A percentile compares a stretch with the other conserved stretches of the same genome.
Evolutionary conservation across 2,113 vertebrate genomes (phyloP).

Genomic region (Geococcyx californianus): DNA sequence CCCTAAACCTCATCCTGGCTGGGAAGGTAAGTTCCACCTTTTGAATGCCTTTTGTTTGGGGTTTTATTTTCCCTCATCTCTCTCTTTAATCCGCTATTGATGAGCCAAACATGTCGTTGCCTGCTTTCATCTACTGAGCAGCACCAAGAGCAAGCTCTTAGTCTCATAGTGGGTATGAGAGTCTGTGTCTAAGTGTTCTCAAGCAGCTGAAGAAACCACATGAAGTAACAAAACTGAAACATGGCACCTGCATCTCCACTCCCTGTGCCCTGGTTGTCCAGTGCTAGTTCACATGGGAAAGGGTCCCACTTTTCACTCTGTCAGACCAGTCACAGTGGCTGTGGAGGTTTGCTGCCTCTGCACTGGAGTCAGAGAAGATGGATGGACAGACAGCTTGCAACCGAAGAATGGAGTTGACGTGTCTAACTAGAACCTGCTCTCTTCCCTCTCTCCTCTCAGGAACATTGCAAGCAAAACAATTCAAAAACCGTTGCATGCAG

Average conservation of each 20-base stretch:
- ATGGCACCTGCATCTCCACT: background rate
- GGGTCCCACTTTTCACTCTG: background rate
- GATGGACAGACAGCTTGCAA: background rate
- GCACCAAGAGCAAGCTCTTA: background rate
- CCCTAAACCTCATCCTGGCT: slow-evolving; percentile 86
- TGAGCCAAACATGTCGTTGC: background rate
- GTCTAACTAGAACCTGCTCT: background rate
- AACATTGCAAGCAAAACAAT: slow-evolving; percentile 77
- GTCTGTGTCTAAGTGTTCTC: background rate
- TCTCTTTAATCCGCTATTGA: background rate
- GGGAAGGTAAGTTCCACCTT: slow-evolving; percentile 81
- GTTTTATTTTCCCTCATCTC: background rate
- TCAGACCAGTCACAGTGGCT: fast-evolving
- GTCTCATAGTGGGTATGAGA: background rate
- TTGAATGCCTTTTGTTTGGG: background rate
- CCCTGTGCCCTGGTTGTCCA: background rate
- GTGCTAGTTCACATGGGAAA: background rate
- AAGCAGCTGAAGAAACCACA: background rate
- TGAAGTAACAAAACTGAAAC: background rate
- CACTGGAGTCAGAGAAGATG: background rate
- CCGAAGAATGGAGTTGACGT: background rate
- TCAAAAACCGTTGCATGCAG: slow-evolving; percentile 82
- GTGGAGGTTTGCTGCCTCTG: background rate
- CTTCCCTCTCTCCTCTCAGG: slow-evolving; percentile 62
- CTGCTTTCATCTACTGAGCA: background rate